phyloP scores from a whole-genome alignment of 2,797 vertebrate species.

The Alca torda region DNA sequence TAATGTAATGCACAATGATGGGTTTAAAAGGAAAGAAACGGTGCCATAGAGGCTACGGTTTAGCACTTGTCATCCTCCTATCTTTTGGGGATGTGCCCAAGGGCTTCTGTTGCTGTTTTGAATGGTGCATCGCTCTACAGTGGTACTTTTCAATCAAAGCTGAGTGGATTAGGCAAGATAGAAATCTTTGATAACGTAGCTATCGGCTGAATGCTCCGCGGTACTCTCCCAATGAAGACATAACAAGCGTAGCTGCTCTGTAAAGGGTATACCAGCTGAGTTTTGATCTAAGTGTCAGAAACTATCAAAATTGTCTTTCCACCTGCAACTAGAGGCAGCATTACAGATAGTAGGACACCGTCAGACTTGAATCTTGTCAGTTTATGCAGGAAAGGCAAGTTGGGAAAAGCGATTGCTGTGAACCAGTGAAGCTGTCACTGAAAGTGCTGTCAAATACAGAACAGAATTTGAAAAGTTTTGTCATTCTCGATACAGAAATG shows the following conservation, averaged over 20 bases:
- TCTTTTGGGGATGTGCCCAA: neutral
- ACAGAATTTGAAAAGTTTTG: neutral
- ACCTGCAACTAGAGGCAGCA: constrained; percentile 3
- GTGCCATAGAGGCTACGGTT: neutral
- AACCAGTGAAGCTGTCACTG: neutral
- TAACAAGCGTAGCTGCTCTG: neutral
- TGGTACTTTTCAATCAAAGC: neutral
- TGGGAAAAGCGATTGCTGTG: neutral
- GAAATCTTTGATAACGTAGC: neutral
- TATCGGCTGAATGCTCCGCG: neutral
- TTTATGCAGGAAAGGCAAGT: neutral
- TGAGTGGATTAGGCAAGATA: constrained; percentile 37
- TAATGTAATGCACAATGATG: neutral
- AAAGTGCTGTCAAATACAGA: neutral
- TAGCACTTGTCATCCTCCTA: neutral
- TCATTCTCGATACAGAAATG: neutral
- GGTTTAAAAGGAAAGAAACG: neutral
- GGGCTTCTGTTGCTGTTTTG: neutral
- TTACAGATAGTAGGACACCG: neutral
- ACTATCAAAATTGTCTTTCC: neutral
- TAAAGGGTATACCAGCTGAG: neutral
- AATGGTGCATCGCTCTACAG: neutral
- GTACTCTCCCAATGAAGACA: neutral
- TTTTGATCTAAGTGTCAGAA: constrained; percentile 11
- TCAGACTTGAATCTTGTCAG: neutral